Percentiles rank a stretch among this genome's conserved stretches.
Conservation (phyloP, 2,888 invertebrate genomes). For the Acleris emargana region DNA sequence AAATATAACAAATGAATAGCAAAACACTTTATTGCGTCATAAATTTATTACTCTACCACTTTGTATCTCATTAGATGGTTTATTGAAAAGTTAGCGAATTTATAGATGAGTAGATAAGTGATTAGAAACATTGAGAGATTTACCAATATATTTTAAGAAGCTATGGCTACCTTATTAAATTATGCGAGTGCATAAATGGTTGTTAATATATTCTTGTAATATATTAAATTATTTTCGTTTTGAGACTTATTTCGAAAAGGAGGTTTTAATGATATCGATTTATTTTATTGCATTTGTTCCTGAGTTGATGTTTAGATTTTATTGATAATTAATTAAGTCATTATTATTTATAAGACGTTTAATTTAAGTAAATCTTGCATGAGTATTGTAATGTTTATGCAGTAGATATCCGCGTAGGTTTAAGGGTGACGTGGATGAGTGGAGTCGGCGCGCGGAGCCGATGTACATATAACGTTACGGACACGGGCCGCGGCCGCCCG, state of each 20-base stretch:
- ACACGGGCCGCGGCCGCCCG: conserved; percentile 32
- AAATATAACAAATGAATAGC: conserved; percentile 51
- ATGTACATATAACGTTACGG: conserved; percentile 53
- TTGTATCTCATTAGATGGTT: conserved; percentile 83
- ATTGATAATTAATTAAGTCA: conserved; percentile 66
- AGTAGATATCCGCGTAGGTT: conserved; percentile 54
- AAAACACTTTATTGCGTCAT: conserved; percentile 67
- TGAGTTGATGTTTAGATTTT: conserved; percentile 83
- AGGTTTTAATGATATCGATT: conserved; percentile 73
- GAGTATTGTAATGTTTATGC: conserved; percentile 71
- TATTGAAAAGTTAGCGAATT: conserved; percentile 81
- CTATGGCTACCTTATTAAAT: conserved; percentile 76
- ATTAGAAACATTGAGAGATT: conserved; percentile 78
- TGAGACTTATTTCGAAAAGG: conserved; percentile 70
- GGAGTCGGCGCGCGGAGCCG: conserved; percentile 39
- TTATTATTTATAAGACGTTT: conserved; percentile 66
- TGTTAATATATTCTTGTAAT: conserved; percentile 81
- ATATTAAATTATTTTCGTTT: conserved; percentile 74
- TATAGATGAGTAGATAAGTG: conserved; percentile 71
- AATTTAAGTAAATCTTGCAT: conserved; percentile 65
- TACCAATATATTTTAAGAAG: conserved; percentile 80
- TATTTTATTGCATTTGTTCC: conserved; percentile 84
- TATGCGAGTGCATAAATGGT: conserved; percentile 73
- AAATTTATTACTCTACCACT: conserved; percentile 79
- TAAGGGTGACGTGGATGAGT: conserved; percentile 66